phyloP scores from a whole-genome alignment of 2,797 vertebrate genomes.

The Sarcophilus harrisii region DNA sequence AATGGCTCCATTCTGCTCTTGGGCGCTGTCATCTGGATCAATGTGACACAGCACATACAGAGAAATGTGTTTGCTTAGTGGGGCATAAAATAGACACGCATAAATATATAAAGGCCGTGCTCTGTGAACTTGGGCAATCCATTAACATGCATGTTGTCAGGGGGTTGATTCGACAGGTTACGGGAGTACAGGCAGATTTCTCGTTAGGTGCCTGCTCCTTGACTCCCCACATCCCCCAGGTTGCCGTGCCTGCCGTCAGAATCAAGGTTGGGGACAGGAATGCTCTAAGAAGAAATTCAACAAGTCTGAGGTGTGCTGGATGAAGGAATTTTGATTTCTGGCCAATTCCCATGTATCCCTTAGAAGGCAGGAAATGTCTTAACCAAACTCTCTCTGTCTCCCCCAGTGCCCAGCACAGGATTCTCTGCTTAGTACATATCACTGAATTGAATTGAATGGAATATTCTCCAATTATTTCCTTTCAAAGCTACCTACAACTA shows the following conservation, averaged over 20 bases:
- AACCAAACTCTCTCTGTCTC: not conserved
- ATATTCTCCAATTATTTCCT: constrained; percentile 59
- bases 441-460: constrained; percentile 34
- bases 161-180: not conserved
- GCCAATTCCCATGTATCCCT: not conserved
- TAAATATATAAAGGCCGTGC: not conserved
- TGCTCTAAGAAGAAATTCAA: not conserved
- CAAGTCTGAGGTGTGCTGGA: constrained; percentile 8
- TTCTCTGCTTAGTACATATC: not conserved
- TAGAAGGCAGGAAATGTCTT: not conserved
- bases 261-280: not conserved
- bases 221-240: not conserved
- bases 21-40: not conserved
- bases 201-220: not conserved
- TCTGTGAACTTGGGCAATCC: accelerated
- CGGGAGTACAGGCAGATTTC: not conserved
- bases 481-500: constrained; percentile 64
- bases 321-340: constrained; percentile 53
- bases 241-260: not conserved
- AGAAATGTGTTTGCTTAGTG: constrained; percentile 35
- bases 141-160: not conserved
- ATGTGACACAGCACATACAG: not conserved
- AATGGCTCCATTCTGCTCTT: constrained; percentile 31
- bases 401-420: not conserved
- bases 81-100: constrained; percentile 35